Base-by-base conservation (phyloP, 2,888 invertebrate genomes). In the Seladonia tumulorum region DNA sequence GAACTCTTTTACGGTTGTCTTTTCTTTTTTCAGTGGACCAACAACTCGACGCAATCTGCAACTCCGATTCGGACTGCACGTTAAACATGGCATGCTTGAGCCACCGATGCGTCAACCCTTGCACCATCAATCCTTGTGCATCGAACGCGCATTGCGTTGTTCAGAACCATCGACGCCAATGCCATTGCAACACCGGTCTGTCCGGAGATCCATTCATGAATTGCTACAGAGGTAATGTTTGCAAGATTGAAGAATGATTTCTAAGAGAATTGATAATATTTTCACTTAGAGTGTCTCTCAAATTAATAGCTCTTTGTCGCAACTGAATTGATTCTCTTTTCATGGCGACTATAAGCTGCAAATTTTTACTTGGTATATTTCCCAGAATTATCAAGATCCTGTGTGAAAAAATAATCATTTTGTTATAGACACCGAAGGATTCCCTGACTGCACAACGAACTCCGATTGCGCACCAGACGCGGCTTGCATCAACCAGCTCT, bases 171-270 rank as follows among this genome's bases (percentile, higher is more conserved):
- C 97, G 97, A 87, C 97, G 98, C 12, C 95, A 96, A 3, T 98
- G 98, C 94, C 96, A 96, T 78, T 98, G 98, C 93, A 97, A 97
- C 72, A 95, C 96, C 16, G 97, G 97, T 25, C 96, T 97, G 42
- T 96, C 96, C 87, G 98, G 98, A 83, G 97, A 98, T 96, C 98
- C 98, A n/a, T 97, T 97, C 91, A 95, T 97, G 79, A 97, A 97
- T 91, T 98, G 98, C 94, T 97, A 96, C 90, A 94, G 95, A 94
- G 94, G 96, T 95, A 94, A 42, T 12, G 12, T 7, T 47, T 14
- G 1, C 14, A 5, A n/a, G 5, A 22, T 8, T 35, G n/a, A 14
- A n/a, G 2, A 14, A 68, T 10, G 42, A 42, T n/a, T 39, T 22
- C 1, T 4, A 39, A 22, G 4, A 16, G 5, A 63, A 2, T 5